Evolutionary conservation across 2,113 vertebrate genomes (phyloP).

Genomic region (Aspiorhynchus laticeps): DNA sequence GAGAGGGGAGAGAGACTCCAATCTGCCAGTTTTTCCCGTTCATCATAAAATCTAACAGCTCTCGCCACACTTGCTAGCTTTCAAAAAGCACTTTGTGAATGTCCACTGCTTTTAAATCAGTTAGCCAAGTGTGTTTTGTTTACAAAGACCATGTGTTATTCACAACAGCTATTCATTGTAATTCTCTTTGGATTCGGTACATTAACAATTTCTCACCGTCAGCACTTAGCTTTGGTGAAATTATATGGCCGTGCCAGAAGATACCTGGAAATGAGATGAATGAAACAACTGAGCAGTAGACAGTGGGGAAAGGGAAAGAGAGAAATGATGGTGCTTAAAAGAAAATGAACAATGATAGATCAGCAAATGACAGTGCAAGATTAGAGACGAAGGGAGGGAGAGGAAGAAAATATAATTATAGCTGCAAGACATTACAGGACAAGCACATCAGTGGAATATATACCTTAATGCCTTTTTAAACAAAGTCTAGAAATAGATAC

Average conservation of each 20-base stretch:
- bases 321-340: constrained; percentile 6
- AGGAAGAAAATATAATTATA: background rate
- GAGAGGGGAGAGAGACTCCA: background rate
- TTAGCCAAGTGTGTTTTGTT: background rate
- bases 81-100: background rate
- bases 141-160: background rate
- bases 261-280: constrained; percentile 15
- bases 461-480: background rate
- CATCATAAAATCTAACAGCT: constrained; percentile 19
- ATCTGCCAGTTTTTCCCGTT: background rate
- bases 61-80: background rate
- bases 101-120: constrained; percentile 2
- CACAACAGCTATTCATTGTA: constrained; percentile 27
- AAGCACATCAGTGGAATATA: background rate
- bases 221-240: constrained; percentile 12
- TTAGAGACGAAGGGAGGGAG: background rate
- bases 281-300: background rate
- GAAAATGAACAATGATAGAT: constrained; percentile 27
- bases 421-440: background rate
- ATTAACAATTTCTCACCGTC: constrained; percentile 10
- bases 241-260: background rate
- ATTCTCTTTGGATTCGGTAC: constrained; percentile 2
- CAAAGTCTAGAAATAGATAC: background rate
- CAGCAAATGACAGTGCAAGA: background rate
- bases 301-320: background rate